phyloP scores from a whole-genome alignment of 2,797 vertebrate genomes.

The Girardinus metallicus region DNA sequence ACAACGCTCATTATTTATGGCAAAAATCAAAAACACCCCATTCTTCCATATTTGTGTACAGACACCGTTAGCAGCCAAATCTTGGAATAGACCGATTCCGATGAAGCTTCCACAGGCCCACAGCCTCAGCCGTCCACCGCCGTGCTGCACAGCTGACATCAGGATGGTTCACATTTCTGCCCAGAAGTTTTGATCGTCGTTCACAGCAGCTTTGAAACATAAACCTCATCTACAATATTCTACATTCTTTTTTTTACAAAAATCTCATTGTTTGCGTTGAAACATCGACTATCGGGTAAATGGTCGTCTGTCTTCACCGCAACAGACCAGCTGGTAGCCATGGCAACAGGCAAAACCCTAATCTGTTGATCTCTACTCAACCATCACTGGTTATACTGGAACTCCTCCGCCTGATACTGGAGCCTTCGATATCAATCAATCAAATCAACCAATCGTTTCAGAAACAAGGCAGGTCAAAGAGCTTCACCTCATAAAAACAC shows the following conservation, averaged over 20 bases:
- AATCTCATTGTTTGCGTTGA: not conserved
- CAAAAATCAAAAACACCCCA: not conserved
- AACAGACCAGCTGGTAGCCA: not conserved
- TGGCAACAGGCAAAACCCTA: not conserved
- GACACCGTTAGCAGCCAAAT: not conserved
- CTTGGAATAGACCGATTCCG: not conserved
- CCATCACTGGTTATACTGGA: not conserved
- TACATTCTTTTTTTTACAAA: not conserved
- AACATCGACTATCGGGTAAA: not conserved
- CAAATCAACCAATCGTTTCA: too few relatives aligned
- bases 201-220: too few relatives aligned
- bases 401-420: not conserved
- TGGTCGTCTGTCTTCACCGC: not conserved
- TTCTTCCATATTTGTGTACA: not conserved
- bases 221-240: not conserved
- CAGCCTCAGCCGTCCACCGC: not conserved
- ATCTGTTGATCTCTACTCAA: not conserved
- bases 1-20: too few relatives aligned
- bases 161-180: not conserved
- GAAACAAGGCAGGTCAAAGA: not conserved
- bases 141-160: not conserved
- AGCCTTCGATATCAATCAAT: too few relatives aligned
- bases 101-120: not conserved
- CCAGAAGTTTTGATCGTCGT: too few relatives aligned
- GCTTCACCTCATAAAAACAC: not conserved